Percentiles rank a stretch among this genome's conserved stretches.
phyloP scores from a whole-genome alignment of 2,113 vertebrate species.

The Pteronura brasiliensis region DNA sequence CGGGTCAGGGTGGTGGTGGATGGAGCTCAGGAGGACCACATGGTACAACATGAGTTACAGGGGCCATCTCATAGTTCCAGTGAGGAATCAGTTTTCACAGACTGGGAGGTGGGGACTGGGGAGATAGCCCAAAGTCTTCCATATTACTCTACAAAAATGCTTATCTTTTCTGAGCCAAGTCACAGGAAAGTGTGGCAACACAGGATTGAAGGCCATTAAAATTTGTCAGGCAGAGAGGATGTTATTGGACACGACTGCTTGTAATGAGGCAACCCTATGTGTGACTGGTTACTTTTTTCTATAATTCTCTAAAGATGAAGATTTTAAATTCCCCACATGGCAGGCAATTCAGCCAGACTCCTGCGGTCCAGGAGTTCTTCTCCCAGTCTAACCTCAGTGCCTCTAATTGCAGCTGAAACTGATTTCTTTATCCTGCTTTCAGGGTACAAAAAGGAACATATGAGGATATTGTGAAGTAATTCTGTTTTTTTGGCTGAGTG shows the following conservation, averaged over 20 bases:
- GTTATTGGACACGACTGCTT: neutral
- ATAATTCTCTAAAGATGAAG: slow-evolving; percentile 21
- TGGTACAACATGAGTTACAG: neutral
- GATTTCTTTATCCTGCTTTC: slow-evolving; percentile 48
- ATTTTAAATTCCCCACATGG: slow-evolving; percentile 18
- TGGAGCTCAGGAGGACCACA: neutral
- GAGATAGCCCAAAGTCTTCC: neutral
- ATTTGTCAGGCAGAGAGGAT: neutral
- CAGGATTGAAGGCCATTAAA: neutral
- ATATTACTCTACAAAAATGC: neutral
- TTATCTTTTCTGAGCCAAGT: neutral
- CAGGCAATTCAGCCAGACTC: neutral
- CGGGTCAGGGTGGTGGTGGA: neutral
- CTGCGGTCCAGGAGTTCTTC: neutral
- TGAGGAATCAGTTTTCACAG: neutral
- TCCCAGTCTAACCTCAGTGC: neutral
- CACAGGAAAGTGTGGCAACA: neutral
- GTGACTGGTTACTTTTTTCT: neutral
- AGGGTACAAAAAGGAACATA: slow-evolving; percentile 44
- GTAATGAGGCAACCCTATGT: neutral
- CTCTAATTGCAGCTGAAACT: slow-evolving; percentile 36
- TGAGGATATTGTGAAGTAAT: slow-evolving; percentile 55
- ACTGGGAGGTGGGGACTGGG: neutral
- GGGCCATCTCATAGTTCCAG: neutral
- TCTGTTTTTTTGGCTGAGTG: slow-evolving; percentile 36